Evolutionary conservation across 1,140 invertebrate genomes (phyloP).

Genomic region (Chelonus insularis): DNA sequence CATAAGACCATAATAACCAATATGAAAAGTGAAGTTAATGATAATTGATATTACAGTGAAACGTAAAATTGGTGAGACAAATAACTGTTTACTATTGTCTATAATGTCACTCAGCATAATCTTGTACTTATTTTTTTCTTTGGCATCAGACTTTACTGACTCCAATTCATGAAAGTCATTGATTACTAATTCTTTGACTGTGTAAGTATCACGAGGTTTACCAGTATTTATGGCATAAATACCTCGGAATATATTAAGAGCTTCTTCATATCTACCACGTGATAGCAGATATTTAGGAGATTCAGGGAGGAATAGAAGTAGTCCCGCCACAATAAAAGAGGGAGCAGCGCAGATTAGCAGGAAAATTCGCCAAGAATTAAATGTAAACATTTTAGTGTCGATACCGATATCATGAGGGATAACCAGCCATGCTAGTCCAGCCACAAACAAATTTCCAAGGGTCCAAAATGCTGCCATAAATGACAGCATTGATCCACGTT

Average conservation of each 20-base stretch:
- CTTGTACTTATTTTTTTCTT: conserved; percentile 65
- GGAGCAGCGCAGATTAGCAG: conserved; percentile 83
- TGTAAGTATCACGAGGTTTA: conserved; percentile 71
- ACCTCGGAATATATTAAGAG: conserved; percentile 75
- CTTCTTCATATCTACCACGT: conserved; percentile 75
- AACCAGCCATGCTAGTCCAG: conserved; percentile 83
- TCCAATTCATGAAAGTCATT: conserved; percentile 65
- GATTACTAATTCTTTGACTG: conserved; percentile 74
- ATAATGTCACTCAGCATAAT: conserved; percentile 75
- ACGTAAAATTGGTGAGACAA: conserved; percentile 75
- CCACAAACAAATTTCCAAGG: conserved; percentile 84
- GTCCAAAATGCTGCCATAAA: conserved; percentile 95
- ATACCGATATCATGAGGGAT: conserved; percentile 79
- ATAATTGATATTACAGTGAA: conserved; percentile 82
- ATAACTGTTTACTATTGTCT: conserved; percentile 79
- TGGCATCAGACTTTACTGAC: conserved; percentile 41
- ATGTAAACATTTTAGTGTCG: conserved; percentile 68
- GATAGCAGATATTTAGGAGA: conserved; percentile 87
- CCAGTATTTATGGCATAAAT: conserved; percentile 83
- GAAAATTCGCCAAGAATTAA: conserved; percentile 92
- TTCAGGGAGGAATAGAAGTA: conserved; percentile 86
- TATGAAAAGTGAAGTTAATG: conserved; percentile 87
- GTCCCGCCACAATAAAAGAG: conserved; percentile 79
- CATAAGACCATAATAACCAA: conserved; percentile 87
- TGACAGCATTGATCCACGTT: conserved; percentile 86